These are phyloP conservation scores for Gadus macrocephalus DNA, from an alignment of 2,113 vertebrate species.

Conservation along the genomic window DNA sequence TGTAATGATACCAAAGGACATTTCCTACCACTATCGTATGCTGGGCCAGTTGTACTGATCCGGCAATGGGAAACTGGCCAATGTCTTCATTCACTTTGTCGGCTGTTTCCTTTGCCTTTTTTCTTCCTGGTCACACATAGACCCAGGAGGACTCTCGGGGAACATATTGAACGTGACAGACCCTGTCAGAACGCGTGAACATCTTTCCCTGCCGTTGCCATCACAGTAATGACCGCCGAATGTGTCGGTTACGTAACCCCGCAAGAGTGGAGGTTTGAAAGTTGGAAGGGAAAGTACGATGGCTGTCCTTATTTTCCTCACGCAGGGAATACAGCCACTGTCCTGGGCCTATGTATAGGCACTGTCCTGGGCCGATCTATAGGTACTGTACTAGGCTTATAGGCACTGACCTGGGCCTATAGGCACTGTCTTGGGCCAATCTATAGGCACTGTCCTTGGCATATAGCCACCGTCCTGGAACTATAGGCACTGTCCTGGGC, in stretches of 20 bases:
- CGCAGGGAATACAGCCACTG: background rate
- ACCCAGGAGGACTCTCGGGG: too few relatives aligned
- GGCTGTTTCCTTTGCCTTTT: too few relatives aligned
- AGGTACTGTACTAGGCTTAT: too few relatives aligned
- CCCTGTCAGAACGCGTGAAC: conserved; percentile 36
- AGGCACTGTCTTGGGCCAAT: too few relatives aligned
- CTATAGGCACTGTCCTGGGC: too few relatives aligned
- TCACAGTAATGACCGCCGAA: conserved; percentile 12
- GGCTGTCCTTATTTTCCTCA: conserved; percentile 30
- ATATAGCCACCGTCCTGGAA: too few relatives aligned
- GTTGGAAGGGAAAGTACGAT: conserved; percentile 24
- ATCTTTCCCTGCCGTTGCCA: conserved; percentile 20
- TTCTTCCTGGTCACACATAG: conserved; percentile 7
- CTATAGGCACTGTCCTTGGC: too few relatives aligned
- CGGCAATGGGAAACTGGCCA: conserved; percentile 33
- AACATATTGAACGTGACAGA: conserved; percentile 16
- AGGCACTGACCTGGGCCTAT: too few relatives aligned
- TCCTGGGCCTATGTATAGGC: too few relatives aligned
- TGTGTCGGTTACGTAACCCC: conserved; percentile 21
- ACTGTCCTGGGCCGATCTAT: too few relatives aligned
- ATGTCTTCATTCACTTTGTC: conserved; percentile 8
- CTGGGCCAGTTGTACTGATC: conserved; percentile 13
- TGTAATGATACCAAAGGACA: too few relatives aligned
- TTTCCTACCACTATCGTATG: background rate
- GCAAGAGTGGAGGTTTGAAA: conserved; percentile 20